A percentile compares a stretch with the other conserved stretches of the same genome.
These are phyloP conservation scores for Fabriciana adippe DNA, from an alignment of 2,888 invertebrate species.

Conservation along the genomic window DNA sequence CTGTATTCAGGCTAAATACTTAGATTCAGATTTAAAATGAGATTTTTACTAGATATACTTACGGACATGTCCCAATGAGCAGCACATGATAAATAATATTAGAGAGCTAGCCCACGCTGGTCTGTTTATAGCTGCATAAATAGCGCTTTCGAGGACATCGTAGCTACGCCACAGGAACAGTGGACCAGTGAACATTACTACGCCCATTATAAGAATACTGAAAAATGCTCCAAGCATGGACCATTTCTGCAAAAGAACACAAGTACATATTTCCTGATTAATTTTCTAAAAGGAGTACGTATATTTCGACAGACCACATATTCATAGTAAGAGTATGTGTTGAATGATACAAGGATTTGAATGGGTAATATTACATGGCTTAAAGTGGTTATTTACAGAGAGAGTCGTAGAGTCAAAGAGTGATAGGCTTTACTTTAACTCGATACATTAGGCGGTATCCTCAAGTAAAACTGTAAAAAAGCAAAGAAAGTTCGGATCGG, in stretches of 20 bases:
- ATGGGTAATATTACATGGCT: too few species aligned
- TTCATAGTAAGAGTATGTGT: too few species aligned
- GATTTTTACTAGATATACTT: constrained; percentile 48
- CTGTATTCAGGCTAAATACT: too few species aligned
- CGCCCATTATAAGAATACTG: constrained; percentile 71
- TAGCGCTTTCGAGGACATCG: constrained; percentile 74
- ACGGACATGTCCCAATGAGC: constrained; percentile 80
- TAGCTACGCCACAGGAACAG: constrained; percentile 78
- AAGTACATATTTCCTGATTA: neutral
- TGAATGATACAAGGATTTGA: neutral
- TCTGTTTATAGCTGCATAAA: constrained; percentile 82
- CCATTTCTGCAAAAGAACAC: constrained; percentile 62
- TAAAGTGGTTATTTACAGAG: too few species aligned
- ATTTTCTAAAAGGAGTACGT: neutral
- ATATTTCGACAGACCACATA: too few species aligned
- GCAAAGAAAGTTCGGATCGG: too few species aligned
- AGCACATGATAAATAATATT: constrained; percentile 72
- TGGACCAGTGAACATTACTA: constrained; percentile 73
- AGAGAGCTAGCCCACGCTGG: constrained; percentile 80
- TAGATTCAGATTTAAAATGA: neutral
- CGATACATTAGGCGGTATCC: too few species aligned
- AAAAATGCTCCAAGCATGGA: constrained; percentile 63
- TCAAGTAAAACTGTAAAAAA: too few species aligned
- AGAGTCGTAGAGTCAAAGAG: too few species aligned
- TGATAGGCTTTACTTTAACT: too few species aligned